Percentiles rank a stretch among this genome's conserved stretches.
phyloP scores from a whole-genome alignment of 2,888 invertebrate species.

The Anagyrus pseudococci region DNA sequence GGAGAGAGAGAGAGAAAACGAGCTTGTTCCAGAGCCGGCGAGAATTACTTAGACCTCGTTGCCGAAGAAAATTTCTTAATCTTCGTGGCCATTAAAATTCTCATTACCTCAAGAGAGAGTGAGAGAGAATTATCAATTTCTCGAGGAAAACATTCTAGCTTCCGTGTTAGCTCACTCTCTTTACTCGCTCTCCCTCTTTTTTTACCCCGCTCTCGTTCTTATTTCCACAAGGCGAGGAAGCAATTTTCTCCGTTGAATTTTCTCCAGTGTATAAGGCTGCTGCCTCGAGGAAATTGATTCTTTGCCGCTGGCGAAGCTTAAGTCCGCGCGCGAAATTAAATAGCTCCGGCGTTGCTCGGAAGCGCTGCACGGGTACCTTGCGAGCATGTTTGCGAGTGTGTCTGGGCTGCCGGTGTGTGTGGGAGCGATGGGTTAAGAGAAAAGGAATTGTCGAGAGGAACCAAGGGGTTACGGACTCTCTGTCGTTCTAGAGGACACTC shows the following conservation, averaged over 20 bases:
- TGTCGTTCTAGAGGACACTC: too few relatives aligned
- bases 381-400: too few relatives aligned
- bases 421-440: too few relatives aligned
- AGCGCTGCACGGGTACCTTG: too few relatives aligned
- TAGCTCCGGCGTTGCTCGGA: neutral
- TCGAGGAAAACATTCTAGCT: too few relatives aligned
- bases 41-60: too few relatives aligned
- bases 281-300: slow-evolving; percentile 38
- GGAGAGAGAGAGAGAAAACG: too few relatives aligned
- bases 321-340: slow-evolving; percentile 22
- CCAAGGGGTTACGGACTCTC: too few relatives aligned
- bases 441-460: too few relatives aligned
- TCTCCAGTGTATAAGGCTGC: slow-evolving; percentile 45
- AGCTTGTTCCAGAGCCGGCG: too few relatives aligned
- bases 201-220: neutral
- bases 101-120: too few relatives aligned
- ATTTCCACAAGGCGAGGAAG: slow-evolving; percentile 13
- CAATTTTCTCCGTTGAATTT: slow-evolving; percentile 28
- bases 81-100: slow-evolving; percentile 13
- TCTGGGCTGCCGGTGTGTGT: too few relatives aligned
- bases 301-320: slow-evolving; percentile 20
- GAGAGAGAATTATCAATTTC: slow-evolving; percentile 22
- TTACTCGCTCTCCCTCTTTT: neutral
- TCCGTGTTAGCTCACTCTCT: neutral
- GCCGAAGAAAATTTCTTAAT: slow-evolving; percentile 13